phyloP scores from a whole-genome alignment of 2,797 vertebrate species.

The Masticophis lateralis region DNA sequence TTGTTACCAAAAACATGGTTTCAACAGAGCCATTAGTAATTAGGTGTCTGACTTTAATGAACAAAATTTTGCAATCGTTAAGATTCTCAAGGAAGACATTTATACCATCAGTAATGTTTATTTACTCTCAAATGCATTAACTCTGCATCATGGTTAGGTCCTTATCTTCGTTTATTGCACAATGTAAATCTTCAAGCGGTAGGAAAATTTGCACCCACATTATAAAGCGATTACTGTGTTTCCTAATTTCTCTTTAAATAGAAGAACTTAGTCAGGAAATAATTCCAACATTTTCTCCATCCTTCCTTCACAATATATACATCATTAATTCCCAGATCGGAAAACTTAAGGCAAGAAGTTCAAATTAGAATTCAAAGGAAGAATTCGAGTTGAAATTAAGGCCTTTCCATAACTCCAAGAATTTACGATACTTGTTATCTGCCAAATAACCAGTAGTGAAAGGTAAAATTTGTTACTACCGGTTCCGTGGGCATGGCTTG shows the following conservation, averaged over 20 bases:
- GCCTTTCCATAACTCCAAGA: neutral
- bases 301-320: neutral
- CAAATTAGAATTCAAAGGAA: neutral
- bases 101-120: conserved; percentile 41
- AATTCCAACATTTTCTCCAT: neutral
- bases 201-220: conserved; percentile 43
- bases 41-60: conserved; percentile 54
- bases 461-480: too few relatives aligned
- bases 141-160: conserved; percentile 10
- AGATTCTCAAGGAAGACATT: conserved; percentile 51
- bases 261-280: neutral
- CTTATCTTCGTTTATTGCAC: conserved; percentile 15
- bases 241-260: conserved; percentile 1
- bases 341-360: neutral
- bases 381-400: neutral
- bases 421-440: neutral
- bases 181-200: conserved; percentile 40
- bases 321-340: neutral
- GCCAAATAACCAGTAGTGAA: neutral
- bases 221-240: conserved; percentile 41
- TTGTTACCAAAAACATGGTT: conserved; percentile 50
- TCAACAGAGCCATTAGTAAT: conserved; percentile 59
- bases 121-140: conserved; percentile 33
- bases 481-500: too few relatives aligned
- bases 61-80: conserved; percentile 53